Percentiles rank a stretch among this genome's conserved stretches.
Conservation (phyloP, 30 jellyfish, hydroid and myxozoan species). For the Turritopsis rubra region DNA sequence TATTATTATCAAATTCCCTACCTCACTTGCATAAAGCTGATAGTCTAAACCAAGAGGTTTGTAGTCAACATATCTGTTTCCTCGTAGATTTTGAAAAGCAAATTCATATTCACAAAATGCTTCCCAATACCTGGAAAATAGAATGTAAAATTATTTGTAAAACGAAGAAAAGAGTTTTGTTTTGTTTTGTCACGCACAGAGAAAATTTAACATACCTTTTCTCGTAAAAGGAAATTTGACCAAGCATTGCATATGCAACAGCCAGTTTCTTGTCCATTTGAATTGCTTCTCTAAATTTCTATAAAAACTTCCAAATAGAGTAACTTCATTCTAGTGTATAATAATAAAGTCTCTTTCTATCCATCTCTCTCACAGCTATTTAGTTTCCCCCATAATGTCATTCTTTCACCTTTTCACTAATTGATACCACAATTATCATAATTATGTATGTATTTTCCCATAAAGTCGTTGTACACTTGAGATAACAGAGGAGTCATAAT, state of each 20-base stretch:
- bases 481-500: background rate
- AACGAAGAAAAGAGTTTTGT: background rate
- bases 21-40: constrained; percentile 69
- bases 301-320: background rate
- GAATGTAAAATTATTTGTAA: background rate
- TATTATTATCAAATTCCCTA: background rate
- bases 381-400: too few relatives aligned
- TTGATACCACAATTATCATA: too few relatives aligned
- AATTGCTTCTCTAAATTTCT: constrained; percentile 58
- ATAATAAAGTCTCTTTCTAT: too few relatives aligned
- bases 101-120: constrained; percentile 46
- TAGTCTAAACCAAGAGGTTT: constrained; percentile 51
- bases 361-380: too few relatives aligned
- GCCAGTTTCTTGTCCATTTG: constrained; percentile 63
- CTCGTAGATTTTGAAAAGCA: constrained; percentile 54
- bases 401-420: too few relatives aligned
- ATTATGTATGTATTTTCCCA: too few relatives aligned
- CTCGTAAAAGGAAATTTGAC: constrained; percentile 34
- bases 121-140: constrained; percentile 27
- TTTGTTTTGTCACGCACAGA: background rate
- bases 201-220: constrained; percentile 24
- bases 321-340: too few relatives aligned
- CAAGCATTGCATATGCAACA: constrained; percentile 61
- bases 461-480: too few relatives aligned
- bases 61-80: constrained; percentile 54